phyloP scores from a whole-genome alignment of 2,797 vertebrate genomes.

The Pristis pectinata region DNA sequence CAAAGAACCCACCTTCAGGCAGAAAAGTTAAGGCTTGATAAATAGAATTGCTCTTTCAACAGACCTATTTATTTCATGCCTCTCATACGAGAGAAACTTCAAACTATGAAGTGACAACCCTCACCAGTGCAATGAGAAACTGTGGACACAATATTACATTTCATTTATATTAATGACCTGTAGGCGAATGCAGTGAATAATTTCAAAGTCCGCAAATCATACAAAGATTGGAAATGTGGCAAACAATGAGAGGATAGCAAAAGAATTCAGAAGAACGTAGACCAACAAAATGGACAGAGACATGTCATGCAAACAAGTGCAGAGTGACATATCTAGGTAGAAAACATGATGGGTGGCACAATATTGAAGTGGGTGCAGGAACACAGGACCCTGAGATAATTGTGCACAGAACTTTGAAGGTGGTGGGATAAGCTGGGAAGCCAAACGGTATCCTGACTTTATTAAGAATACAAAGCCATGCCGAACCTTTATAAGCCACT shows the following conservation, averaged over 20 bases:
- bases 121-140: neutral
- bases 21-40: neutral
- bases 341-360: neutral
- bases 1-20: neutral
- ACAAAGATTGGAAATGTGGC: neutral
- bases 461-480: neutral
- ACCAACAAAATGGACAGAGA: neutral
- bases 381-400: neutral
- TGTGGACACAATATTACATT: neutral
- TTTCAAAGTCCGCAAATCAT: neutral
- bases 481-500: neutral
- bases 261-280: neutral
- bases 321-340: no score
- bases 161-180: no score
- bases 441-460: neutral
- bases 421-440: no score
- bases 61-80: neutral
- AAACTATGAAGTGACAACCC: neutral
- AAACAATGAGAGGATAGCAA: neutral
- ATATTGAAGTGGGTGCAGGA: neutral
- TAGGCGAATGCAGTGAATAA: neutral
- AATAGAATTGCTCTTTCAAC: neutral
- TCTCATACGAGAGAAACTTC: neutral
- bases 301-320: no score
- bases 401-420: neutral